Evolutionary conservation across 1,140 invertebrate species (phyloP).

Genomic region (Trichoplusia ni): DNA sequence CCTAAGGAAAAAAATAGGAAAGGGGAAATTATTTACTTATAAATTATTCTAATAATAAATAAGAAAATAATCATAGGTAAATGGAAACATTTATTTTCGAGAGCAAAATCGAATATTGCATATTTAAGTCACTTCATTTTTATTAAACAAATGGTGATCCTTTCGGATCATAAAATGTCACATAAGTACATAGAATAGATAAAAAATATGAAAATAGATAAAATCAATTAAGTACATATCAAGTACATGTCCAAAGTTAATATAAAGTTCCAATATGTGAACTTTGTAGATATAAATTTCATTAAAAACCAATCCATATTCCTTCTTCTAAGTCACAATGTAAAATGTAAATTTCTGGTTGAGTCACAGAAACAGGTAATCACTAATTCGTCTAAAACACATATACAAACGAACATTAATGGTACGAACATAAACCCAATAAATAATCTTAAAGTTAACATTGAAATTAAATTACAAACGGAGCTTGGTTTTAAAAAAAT

Average conservation of each 20-base stretch:
- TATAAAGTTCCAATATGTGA: too few relatives aligned
- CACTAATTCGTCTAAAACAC: conserved; percentile 10
- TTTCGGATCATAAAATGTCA: conserved; percentile 7
- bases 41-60: conserved; percentile 7
- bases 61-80: conserved; percentile 1
- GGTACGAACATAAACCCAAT: conserved; percentile 43
- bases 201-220: too few relatives aligned
- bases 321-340: too few relatives aligned
- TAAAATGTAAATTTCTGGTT: neutral
- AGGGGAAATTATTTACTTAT: neutral
- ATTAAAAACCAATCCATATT: neutral
- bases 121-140: conserved; percentile 75
- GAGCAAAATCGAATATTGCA: conserved; percentile 61
- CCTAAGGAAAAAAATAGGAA: neutral
- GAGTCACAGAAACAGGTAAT: neutral
- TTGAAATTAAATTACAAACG: conserved; percentile 21
- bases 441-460: conserved; percentile 37
- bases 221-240: too few relatives aligned
- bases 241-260: too few relatives aligned
- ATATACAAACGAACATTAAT: conserved; percentile 26
- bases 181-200: conserved; percentile 8
- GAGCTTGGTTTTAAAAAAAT: neutral
- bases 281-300: too few relatives aligned
- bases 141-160: conserved; percentile 53
- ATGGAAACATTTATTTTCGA: conserved; percentile 59